A percentile compares a stretch with the other conserved stretches of the same genome.
phyloP scores from a whole-genome alignment of 2,888 invertebrate genomes.

The Girardia tigrina region DNA sequence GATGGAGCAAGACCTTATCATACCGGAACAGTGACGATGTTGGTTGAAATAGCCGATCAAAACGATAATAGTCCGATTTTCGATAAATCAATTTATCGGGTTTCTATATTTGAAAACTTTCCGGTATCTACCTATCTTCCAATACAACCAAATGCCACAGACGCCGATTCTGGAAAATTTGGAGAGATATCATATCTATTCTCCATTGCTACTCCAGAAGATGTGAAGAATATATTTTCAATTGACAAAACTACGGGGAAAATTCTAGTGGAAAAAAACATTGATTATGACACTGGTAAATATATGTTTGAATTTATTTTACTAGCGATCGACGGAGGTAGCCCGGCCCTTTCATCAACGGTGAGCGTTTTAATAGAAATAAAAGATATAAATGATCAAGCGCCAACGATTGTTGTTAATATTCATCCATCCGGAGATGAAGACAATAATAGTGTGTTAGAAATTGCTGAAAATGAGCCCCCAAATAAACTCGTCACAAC shows the following conservation, averaged over 20 bases:
- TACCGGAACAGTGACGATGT: constrained; percentile 24
- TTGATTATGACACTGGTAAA: constrained; percentile 28
- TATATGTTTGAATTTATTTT: constrained; percentile 25
- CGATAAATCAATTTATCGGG: constrained; percentile 2
- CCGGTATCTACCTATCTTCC: neutral
- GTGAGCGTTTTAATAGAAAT: constrained; percentile 33
- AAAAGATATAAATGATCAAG: constrained; percentile 35
- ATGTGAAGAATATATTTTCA: constrained; percentile 21
- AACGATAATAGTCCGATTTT: constrained; percentile 31
- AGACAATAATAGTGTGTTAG: neutral
- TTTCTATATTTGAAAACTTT: constrained; percentile 26
- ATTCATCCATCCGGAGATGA: neutral
- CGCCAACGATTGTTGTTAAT: constrained; percentile 26
- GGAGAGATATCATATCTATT: constrained; percentile 9
- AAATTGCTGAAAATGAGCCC: constrained; percentile 16
- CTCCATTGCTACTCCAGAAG: constrained; percentile 29
- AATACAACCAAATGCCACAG: neutral
- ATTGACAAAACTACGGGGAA: constrained; percentile 9
- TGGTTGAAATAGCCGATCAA: constrained; percentile 27
- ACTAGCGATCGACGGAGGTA: constrained; percentile 32
- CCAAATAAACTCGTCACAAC: constrained; percentile 21
- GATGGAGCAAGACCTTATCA: constrained; percentile 30
- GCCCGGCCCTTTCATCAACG: constrained; percentile 24
- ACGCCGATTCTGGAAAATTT: constrained; percentile 24
- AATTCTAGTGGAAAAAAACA: constrained; percentile 17